Base-by-base conservation (phyloP, 2,888 invertebrate genomes). In the Agriopis aurantiaria region DNA sequence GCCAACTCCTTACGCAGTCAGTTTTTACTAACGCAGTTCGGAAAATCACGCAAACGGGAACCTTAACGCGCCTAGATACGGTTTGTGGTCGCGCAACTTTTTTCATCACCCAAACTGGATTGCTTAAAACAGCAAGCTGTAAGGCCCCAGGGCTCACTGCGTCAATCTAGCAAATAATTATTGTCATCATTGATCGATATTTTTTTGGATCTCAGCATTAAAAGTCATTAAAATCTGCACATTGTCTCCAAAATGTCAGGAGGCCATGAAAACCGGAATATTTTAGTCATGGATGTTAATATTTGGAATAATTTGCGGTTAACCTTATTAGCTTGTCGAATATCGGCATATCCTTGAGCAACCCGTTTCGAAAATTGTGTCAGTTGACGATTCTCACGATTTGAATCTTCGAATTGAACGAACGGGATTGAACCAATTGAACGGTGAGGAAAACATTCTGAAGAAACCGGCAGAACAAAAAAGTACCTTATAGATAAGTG, bases 311-410 rank as follows among this genome's bases (percentile, higher is more conserved):
- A 56, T 64, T 49, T 17, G 48, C 48, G 56, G 12, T 40, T 51
- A 48, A 65, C 65, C 49, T 65, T 65, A 41, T 64, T 59, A 52
- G 46, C 52, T 58, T 52, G 55, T 55, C 63, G 23, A 41, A 58
- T 45, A 57, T 33, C 14, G 51, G 51, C 41, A 52, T 41, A 58
- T 64, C 53, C 63, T 68, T 68, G 68, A 64, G 52, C 33, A 45
- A 69, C 60, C 56, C 51, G 64, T 60, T 65, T 69, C 8, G 43
- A 17, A 49, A 69, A 69, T 59, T 64, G 60, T 69, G 69, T 64
- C 59, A 69, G 64, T 64, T 64, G 63, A 48, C 12, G 33, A 10
- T 57, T 68, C 56, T 43, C 55, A 56, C 49, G 56, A 62, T 68
- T 58, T 59, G 43, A 62, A 62, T 62, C 43, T 62, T 62, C 43